Evolutionary conservation across 2,888 invertebrate species (phyloP).

Genomic region (Drosophila pseudotakahashii): DNA sequence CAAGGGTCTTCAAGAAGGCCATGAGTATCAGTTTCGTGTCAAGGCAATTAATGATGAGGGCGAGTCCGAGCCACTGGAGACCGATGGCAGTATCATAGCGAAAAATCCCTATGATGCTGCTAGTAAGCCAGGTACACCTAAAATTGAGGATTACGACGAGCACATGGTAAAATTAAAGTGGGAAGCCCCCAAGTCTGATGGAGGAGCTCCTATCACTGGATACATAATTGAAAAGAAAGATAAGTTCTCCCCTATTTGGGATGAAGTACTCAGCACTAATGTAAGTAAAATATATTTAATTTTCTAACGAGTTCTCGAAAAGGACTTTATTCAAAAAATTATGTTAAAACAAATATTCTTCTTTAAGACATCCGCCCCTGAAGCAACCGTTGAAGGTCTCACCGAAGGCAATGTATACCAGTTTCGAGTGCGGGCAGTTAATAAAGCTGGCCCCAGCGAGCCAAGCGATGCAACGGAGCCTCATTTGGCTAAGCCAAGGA

Average conservation of each 20-base stretch:
- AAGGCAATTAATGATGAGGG: slow-evolving; percentile 97
- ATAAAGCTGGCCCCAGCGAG: slow-evolving; percentile 97
- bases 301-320: background rate
- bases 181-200: slow-evolving; percentile 97
- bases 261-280: slow-evolving; percentile 91
- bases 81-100: slow-evolving; percentile 93
- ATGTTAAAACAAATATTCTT: background rate
- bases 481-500: slow-evolving; percentile 94
- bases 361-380: slow-evolving; percentile 89
- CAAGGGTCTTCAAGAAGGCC: slow-evolving; percentile 94
- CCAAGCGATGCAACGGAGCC: slow-evolving; percentile 95
- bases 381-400: slow-evolving; percentile 93
- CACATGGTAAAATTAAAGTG: slow-evolving; percentile 96
- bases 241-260: slow-evolving; percentile 93
- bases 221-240: slow-evolving; percentile 97
- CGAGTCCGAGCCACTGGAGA: slow-evolving; percentile 96
- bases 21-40: slow-evolving; percentile 97
- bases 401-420: slow-evolving; percentile 97
- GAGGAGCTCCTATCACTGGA: slow-evolving; percentile 98
- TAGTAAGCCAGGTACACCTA: slow-evolving; percentile 94
- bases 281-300: slow-evolving; percentile 82
- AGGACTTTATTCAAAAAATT: background rate
- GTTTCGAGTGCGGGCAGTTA: slow-evolving; percentile 97
- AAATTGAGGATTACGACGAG: slow-evolving; percentile 94
- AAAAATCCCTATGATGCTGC: slow-evolving; percentile 98